These are phyloP conservation scores for Leptarthrus brevirostris DNA, from an alignment of 2,888 invertebrate genomes.

Conservation along the genomic window DNA sequence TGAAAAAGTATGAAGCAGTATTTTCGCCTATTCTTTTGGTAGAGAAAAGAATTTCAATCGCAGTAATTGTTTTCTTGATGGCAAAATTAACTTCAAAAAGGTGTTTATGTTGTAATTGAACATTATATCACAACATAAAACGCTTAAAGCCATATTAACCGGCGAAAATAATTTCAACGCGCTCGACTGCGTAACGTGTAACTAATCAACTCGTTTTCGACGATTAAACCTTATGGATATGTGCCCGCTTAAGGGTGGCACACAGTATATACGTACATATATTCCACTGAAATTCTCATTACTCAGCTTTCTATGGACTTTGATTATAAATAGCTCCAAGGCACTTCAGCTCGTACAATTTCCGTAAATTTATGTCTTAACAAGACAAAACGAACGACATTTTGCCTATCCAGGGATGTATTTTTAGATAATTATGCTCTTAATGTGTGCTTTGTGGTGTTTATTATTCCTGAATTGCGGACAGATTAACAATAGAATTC, in stretches of 20 bases:
- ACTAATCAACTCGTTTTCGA: constrained; percentile 25
- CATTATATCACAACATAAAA: too few species aligned
- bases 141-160: too few species aligned
- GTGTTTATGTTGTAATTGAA: too few species aligned
- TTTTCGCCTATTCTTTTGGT: too few species aligned
- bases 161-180: not conserved
- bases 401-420: not conserved
- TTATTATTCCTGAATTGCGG: not conserved
- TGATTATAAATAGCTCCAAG: constrained; percentile 21
- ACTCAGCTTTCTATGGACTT: constrained; percentile 12
- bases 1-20: too few species aligned
- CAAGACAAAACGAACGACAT: constrained; percentile 4
- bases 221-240: not conserved
- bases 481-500: too few species aligned
- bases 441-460: constrained; percentile 9
- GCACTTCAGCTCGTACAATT: constrained; percentile 21
- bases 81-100: too few species aligned
- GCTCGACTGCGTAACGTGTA: not conserved
- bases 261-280: too few species aligned
- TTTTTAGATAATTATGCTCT: constrained; percentile 14
- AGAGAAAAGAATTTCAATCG: too few species aligned
- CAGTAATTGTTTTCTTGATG: too few species aligned
- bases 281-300: constrained; percentile 8
- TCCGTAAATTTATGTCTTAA: constrained; percentile 26
- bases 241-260: constrained; percentile 2